Evolutionary conservation across 2,888 invertebrate genomes (phyloP).

Genomic region (Sesia apiformis): DNA sequence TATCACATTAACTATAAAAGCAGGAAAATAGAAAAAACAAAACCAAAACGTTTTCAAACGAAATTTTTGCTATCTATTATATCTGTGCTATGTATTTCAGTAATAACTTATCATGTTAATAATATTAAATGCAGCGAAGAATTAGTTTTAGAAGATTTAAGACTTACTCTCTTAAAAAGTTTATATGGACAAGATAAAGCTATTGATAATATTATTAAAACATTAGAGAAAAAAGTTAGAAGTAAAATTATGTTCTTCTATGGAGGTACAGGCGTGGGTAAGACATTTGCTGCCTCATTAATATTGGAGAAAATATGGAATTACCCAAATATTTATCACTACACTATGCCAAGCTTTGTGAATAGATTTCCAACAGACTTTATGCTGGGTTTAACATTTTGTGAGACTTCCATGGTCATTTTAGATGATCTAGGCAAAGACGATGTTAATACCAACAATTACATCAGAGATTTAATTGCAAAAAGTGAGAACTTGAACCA

Average conservation of each 20-base stretch:
- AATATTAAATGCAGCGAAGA: constrained; percentile 37
- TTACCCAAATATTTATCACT: constrained; percentile 54
- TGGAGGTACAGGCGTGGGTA: constrained; percentile 65
- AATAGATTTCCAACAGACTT: constrained; percentile 39
- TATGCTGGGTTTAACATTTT: constrained; percentile 45
- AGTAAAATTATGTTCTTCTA: constrained; percentile 48
- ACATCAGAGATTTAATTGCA: constrained; percentile 30
- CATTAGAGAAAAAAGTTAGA: constrained; percentile 24
- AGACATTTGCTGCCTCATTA: constrained; percentile 47
- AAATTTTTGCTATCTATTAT: constrained; percentile 7
- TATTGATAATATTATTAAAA: constrained; percentile 26
- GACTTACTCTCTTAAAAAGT: constrained; percentile 24
- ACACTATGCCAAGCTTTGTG: constrained; percentile 51
- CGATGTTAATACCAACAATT: constrained; percentile 28
- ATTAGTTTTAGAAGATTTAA: constrained; percentile 25
- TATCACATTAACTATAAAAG: constrained; percentile 25
- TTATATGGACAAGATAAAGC: constrained; percentile 50
- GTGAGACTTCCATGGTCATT: constrained; percentile 41
- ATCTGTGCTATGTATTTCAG: constrained; percentile 22
- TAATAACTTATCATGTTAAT: constrained; percentile 23
- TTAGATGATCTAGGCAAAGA: constrained; percentile 45
- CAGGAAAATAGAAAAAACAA: constrained; percentile 7
- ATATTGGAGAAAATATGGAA: constrained; percentile 35
- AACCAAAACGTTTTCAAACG: constrained; percentile 10
- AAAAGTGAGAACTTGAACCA: constrained; percentile 41